Conservation (phyloP, 2,797 vertebrate species). For the Gila robusta region DNA sequence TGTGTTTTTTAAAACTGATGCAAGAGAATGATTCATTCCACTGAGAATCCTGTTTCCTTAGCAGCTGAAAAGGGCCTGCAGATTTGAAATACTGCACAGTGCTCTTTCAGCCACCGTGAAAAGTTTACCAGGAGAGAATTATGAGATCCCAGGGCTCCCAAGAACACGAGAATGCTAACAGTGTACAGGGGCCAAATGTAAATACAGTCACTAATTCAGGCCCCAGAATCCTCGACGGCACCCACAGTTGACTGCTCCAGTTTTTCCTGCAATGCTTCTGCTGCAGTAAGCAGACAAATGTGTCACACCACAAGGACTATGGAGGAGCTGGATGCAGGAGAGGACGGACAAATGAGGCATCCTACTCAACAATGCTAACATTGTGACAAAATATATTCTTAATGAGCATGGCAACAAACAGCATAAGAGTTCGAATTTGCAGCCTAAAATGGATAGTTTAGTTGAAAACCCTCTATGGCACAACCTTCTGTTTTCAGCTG, state of each 20-base stretch:
- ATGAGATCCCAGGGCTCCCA: constrained; percentile 43
- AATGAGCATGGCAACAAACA: constrained; percentile 18
- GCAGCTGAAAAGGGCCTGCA: constrained; percentile 12
- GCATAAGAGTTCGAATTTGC: not conserved
- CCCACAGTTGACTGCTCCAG: constrained; percentile 50
- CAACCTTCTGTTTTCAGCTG: constrained; percentile 21
- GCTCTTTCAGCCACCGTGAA: constrained; percentile 37
- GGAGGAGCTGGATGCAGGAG: not conserved
- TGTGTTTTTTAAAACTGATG: not conserved
- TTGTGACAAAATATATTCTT: constrained; percentile 5
- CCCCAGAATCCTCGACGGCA: constrained; percentile 25
- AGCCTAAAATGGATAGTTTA: not conserved
- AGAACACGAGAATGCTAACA: constrained; percentile 59
- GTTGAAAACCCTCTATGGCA: not conserved
- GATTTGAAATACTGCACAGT: constrained; percentile 31
- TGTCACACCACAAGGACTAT: constrained; percentile 10
- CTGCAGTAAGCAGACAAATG: not conserved
- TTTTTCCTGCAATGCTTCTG: constrained; percentile 1
- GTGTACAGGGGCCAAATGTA: constrained; percentile 43
- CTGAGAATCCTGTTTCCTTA: constrained; percentile 32
- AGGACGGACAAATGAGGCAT: not conserved
- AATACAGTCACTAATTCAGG: constrained; percentile 51
- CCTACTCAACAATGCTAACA: not conserved
- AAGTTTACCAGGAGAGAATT: constrained; percentile 57
- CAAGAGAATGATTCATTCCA: constrained; percentile 35